Conservation (phyloP, 1,140 invertebrate genomes). For the Mamestra configurata region DNA sequence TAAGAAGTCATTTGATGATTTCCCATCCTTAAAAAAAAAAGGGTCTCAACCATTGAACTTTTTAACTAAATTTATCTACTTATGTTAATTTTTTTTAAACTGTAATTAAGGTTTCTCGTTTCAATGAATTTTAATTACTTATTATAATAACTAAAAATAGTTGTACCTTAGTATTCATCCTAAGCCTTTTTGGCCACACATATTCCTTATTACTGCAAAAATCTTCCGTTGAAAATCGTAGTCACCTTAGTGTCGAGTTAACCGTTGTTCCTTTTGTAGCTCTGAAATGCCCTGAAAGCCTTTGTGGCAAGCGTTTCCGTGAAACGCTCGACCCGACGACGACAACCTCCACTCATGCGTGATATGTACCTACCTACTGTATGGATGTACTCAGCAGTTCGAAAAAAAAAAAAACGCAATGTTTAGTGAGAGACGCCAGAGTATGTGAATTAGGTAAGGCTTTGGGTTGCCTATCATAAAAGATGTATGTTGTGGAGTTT, state of each 20-base stretch:
- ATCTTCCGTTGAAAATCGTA: no score
- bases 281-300: slow-evolving; percentile 56
- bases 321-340: slow-evolving; percentile 37
- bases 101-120: no score
- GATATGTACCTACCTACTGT: not conserved
- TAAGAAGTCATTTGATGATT: no score
- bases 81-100: no score
- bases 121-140: no score
- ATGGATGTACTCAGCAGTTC: not conserved
- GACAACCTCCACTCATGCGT: slow-evolving; percentile 27
- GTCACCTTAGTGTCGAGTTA: slow-evolving; percentile 51
- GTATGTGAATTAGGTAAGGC: not conserved
- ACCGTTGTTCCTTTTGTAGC: slow-evolving; percentile 57
- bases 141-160: no score
- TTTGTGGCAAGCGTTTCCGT: slow-evolving; percentile 61
- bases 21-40: no score
- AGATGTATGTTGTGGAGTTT: not conserved
- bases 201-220: no score
- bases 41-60: no score
- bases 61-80: no score
- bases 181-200: no score
- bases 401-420: not conserved
- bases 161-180: no score
- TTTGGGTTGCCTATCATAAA: not conserved
- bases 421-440: not conserved